These are phyloP conservation scores for Stichopus horrens DNA, from an alignment of 53 echinoderm and acorn worm genomes.

Conservation along the genomic window DNA sequence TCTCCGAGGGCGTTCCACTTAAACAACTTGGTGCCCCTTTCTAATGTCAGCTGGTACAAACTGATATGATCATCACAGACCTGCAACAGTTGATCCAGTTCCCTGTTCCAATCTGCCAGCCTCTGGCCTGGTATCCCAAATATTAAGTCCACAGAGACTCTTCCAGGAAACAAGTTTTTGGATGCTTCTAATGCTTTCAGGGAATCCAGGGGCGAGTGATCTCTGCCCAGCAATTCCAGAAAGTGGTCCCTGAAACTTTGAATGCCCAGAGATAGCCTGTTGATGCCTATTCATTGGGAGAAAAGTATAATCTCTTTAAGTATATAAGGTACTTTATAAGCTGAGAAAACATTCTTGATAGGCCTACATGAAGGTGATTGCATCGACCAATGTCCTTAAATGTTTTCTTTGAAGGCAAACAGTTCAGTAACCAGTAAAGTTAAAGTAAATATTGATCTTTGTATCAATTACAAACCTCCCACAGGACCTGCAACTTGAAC, in stretches of 20 bases:
- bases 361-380: too few relatives aligned
- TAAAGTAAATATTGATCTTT: too few relatives aligned
- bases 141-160: slow-evolving; percentile 73
- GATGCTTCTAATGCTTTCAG: slow-evolving; percentile 64
- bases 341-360: neutral
- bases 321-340: neutral
- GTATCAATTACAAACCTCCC: too few relatives aligned
- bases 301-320: neutral
- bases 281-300: slow-evolving; percentile 63
- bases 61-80: slow-evolving; percentile 82
- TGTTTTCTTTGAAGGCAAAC: neutral
- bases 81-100: slow-evolving; percentile 56
- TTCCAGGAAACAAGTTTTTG: slow-evolving; percentile 69
- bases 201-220: slow-evolving; percentile 72
- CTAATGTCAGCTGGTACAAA: slow-evolving; percentile 88
- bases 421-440: neutral
- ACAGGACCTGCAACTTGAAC: too few relatives aligned
- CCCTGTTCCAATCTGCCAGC: slow-evolving; percentile 60
- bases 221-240: slow-evolving; percentile 74
- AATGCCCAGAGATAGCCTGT: slow-evolving; percentile 89
- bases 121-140: slow-evolving; percentile 85
- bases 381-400: neutral
- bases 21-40: slow-evolving; percentile 76
- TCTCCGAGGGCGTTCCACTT: slow-evolving; percentile 60
- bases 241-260: slow-evolving; percentile 68